Percentiles rank a stretch among this genome's conserved stretches.
These are phyloP conservation scores for Todus mexicanus DNA, from an alignment of 2,797 vertebrate species.

Conservation along the genomic window DNA sequence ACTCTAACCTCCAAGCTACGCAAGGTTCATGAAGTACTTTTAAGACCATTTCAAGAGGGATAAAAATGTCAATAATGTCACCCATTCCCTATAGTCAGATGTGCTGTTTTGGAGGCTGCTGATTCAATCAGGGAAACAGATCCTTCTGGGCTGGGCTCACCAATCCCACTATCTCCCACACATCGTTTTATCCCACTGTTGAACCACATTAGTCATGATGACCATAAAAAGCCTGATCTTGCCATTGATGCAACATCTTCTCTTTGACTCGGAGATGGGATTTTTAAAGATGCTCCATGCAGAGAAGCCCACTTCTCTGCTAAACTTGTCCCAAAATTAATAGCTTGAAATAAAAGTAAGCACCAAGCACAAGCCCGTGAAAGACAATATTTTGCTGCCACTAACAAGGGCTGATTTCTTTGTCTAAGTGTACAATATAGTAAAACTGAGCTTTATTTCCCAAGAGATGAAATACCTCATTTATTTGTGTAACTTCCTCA, in stretches of 20 bases:
- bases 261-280: not conserved
- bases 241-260: not conserved
- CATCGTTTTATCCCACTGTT: not conserved
- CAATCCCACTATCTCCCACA: not conserved
- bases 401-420: constrained; percentile 65
- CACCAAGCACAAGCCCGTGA: constrained; percentile 12
- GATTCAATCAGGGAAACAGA: not conserved
- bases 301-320: not conserved
- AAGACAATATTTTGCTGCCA: constrained; percentile 59
- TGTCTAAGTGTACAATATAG: constrained; percentile 46
- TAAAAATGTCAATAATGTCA: not conserved
- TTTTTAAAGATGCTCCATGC: not conserved
- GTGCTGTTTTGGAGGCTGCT: not conserved
- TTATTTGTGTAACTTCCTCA: constrained; percentile 68
- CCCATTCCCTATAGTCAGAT: not conserved
- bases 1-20: not conserved
- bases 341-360: constrained; percentile 8
- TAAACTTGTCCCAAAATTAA: constrained; percentile 11
- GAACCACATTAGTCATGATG: not conserved
- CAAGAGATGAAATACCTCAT: constrained; percentile 64
- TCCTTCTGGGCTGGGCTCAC: not conserved
- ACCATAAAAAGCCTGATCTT: not conserved
- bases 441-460: constrained; percentile 64
- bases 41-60: not conserved
- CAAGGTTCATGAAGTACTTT: not conserved